phyloP scores from a whole-genome alignment of 2,797 vertebrate species.

The Squalus acanthias region DNA sequence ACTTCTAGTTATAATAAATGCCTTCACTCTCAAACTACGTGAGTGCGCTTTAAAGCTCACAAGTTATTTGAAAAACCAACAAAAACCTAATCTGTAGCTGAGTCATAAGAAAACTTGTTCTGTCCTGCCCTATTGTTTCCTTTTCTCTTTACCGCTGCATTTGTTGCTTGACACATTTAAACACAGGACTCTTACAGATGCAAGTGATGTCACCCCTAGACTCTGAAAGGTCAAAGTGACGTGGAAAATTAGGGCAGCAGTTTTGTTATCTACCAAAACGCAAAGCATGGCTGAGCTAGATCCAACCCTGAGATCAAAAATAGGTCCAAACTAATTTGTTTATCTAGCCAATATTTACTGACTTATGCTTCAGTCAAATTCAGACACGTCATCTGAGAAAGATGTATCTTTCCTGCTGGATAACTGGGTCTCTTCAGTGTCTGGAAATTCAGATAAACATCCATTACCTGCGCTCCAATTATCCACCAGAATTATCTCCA shows the following conservation, averaged over 20 bases:
- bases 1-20: neutral
- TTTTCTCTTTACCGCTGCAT: neutral
- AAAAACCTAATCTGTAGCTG: neutral
- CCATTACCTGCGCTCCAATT: neutral
- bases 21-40: neutral
- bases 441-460: slow-evolving; percentile 19
- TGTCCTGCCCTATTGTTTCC: neutral
- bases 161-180: neutral
- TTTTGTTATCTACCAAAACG: neutral
- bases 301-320: neutral
- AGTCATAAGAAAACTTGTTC: neutral
- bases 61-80: neutral
- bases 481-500: neutral
- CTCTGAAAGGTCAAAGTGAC: neutral
- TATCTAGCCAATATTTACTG: neutral
- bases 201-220: neutral
- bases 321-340: slow-evolving; percentile 1
- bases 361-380: neutral
- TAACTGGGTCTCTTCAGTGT: neutral
- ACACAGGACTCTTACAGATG: neutral
- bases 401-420: neutral
- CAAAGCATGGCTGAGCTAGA: neutral
- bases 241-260: neutral
- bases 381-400: neutral
- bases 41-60: neutral